phyloP scores from a whole-genome alignment of 1,140 invertebrate genomes.

The Meloidogyne chitwoodi region DNA sequence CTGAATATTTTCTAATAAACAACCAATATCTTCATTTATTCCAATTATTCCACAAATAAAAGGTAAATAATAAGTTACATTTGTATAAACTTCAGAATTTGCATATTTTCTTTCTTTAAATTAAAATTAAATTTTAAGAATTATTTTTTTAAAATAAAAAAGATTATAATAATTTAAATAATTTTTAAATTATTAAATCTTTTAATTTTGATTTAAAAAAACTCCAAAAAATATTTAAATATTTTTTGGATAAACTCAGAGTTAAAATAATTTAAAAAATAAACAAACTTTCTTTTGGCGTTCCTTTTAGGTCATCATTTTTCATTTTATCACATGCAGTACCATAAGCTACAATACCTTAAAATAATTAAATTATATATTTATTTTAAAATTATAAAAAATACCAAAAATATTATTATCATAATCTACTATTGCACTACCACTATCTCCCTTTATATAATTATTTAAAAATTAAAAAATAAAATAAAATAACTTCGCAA shows the following conservation, averaged over 20 bases:
- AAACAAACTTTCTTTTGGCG: background rate
- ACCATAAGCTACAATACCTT: background rate
- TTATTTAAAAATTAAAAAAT: background rate
- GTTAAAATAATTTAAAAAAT: no score
- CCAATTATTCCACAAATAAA: constrained; percentile 5
- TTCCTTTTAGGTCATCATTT: background rate
- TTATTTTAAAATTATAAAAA: background rate
- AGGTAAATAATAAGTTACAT: constrained; percentile 1
- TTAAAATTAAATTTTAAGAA: background rate
- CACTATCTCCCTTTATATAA: constrained; percentile 1
- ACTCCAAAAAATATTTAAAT: no score
- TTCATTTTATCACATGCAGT: background rate
- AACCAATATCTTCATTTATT: background rate
- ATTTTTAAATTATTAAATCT: no score
- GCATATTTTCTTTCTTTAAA: background rate
- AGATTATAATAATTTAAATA: no score
- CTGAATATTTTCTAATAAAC: background rate
- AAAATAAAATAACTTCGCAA: background rate
- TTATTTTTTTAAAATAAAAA: no score
- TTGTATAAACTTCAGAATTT: background rate
- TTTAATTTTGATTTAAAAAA: no score
- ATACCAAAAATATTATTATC: background rate
- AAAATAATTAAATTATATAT: background rate
- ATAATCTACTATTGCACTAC: background rate
- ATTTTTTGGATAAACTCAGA: no score